A percentile compares a stretch with the other conserved stretches of the same genome.
Conservation (phyloP, 2,113 vertebrate species). For the Podilymbus podiceps region DNA sequence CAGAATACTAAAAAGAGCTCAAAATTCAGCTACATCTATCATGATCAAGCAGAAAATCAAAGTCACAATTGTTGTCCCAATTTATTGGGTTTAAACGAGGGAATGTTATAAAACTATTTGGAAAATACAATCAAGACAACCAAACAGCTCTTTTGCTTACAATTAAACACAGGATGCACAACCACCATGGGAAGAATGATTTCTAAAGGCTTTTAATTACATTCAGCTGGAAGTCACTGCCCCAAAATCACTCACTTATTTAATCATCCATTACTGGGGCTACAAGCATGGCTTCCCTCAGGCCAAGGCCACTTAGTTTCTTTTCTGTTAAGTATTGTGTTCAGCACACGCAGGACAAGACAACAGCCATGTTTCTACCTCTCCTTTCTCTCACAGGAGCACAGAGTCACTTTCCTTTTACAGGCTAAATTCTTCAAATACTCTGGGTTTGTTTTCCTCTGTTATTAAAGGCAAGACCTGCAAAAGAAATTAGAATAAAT, state of each 20-base stretch:
- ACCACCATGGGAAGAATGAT: not conserved
- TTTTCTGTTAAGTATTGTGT: not conserved
- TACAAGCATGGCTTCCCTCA: not conserved
- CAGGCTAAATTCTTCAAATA: not conserved
- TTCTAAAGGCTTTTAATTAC: not conserved
- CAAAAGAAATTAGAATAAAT: not conserved
- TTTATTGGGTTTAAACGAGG: not conserved
- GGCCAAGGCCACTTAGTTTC: not conserved
- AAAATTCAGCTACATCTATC: not conserved
- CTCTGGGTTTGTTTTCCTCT: not conserved
- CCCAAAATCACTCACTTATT: not conserved
- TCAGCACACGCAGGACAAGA: not conserved
- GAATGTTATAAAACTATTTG: not conserved
- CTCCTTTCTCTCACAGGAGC: not conserved
- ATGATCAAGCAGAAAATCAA: not conserved
- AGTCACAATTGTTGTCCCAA: not conserved
- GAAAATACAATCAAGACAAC: rapidly evolving
- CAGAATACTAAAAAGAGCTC: not conserved
- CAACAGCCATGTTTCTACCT: not conserved
- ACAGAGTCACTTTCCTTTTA: not conserved
- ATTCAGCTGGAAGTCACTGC: not conserved
- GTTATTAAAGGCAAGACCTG: not conserved
- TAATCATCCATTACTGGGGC: not conserved
- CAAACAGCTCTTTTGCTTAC: not conserved
- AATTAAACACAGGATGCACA: not conserved